Percentiles rank a stretch among this genome's conserved stretches.
Conservation (phyloP, 2,113 vertebrate species). For the Glaucomys volans region DNA sequence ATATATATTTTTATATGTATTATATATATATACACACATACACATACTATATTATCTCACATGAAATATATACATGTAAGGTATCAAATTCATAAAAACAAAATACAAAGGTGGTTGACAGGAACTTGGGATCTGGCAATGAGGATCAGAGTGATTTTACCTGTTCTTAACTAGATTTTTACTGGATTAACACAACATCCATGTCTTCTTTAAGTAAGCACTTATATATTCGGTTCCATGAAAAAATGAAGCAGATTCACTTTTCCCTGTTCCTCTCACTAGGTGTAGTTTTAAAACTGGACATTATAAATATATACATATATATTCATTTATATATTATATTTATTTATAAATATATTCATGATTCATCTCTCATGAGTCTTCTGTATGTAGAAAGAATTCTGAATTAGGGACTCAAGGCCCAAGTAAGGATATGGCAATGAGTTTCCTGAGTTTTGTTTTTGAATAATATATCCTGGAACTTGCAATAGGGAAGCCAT, state of each 20-base stretch:
- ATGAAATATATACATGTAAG: neutral
- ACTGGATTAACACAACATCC: slow-evolving; percentile 26
- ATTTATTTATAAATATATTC: too few species aligned
- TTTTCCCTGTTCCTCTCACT: slow-evolving; percentile 23
- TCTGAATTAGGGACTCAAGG: slow-evolving; percentile 3
- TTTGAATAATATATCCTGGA: slow-evolving; percentile 11
- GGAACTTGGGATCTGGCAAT: neutral
- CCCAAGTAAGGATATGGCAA: neutral
- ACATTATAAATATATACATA: neutral
- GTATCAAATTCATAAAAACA: slow-evolving; percentile 13
- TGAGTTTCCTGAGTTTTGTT: neutral
- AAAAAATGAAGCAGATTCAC: slow-evolving; percentile 5
- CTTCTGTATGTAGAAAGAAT: neutral
- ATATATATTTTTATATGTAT: too few species aligned
- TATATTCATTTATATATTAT: neutral
- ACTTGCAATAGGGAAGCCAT: neutral
- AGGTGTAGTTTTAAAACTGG: neutral
- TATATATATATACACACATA: too few species aligned
- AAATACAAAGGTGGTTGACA: neutral
- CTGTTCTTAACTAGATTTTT: slow-evolving; percentile 39
- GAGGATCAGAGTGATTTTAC: neutral
- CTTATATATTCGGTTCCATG: slow-evolving; percentile 25
- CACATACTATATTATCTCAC: neutral
- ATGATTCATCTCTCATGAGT: neutral
- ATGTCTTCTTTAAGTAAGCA: slow-evolving; percentile 49